phyloP scores from a whole-genome alignment of 2,888 invertebrate species.

The Tenthredo scrophulariae region DNA sequence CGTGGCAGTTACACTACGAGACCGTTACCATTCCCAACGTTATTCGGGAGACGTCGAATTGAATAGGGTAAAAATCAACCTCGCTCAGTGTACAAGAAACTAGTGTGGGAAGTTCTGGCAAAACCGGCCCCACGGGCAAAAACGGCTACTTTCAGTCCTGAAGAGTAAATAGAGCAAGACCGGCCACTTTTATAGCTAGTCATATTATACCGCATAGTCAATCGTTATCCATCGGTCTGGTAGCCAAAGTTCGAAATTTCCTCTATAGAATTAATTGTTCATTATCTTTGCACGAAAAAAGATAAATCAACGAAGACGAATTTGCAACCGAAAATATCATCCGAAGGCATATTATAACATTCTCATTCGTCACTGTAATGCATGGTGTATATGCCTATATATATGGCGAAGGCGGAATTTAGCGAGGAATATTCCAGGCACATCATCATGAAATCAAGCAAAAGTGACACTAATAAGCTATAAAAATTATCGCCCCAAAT shows the following conservation, averaged over 20 bases:
- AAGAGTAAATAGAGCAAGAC: background rate
- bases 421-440: background rate
- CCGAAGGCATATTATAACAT: background rate
- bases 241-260: background rate
- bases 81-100: background rate
- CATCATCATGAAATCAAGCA: too few relatives aligned
- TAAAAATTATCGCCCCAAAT: background rate
- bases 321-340: background rate
- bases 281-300: background rate
- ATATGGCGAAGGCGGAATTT: too few relatives aligned
- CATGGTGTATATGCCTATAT: background rate
- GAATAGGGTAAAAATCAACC: background rate
- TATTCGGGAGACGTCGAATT: background rate
- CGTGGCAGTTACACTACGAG: background rate
- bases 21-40: background rate
- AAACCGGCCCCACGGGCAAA: background rate
- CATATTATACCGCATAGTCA: background rate
- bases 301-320: background rate
- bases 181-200: background rate
- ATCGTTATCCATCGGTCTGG: background rate
- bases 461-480: background rate
- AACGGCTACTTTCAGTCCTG: background rate
- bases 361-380: background rate
- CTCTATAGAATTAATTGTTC: background rate
- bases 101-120: background rate